A percentile compares a stretch with the other conserved stretches of the same genome.
Conservation (phyloP, 2,797 vertebrate genomes). For the Eupleurogrammus muticus region DNA sequence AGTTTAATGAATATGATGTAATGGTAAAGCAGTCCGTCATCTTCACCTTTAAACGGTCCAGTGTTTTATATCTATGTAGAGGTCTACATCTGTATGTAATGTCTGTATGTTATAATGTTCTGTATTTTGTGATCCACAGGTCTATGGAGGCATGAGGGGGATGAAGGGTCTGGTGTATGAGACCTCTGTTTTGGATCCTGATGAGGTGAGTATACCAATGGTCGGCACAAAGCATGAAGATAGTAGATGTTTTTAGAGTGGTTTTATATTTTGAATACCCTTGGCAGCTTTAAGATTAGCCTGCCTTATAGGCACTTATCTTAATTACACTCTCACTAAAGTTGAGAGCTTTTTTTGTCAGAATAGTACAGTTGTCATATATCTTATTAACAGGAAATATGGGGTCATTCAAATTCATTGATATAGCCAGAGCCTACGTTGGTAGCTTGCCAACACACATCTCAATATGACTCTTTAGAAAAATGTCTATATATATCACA, state of each 20-base stretch:
- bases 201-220: constrained; percentile 87
- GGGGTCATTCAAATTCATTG: constrained; percentile 9
- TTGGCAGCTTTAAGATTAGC: background rate
- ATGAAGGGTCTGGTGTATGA: constrained; percentile 98
- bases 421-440: background rate
- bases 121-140: constrained; percentile 72
- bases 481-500: constrained; percentile 1
- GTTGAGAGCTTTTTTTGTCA: background rate
- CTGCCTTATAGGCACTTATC: constrained; percentile 13
- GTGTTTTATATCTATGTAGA: background rate
- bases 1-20: background rate
- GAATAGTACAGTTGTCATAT: background rate
- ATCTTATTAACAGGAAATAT: constrained; percentile 23
- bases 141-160: constrained; percentile 97
- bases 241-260: background rate
- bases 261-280: constrained; percentile 6
- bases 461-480: too few relatives aligned
- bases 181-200: constrained; percentile 95
- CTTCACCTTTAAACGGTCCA: background rate
- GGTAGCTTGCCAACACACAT: background rate
- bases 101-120: background rate
- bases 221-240: background rate
- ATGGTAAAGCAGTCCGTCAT: background rate
- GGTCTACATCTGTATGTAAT: background rate
- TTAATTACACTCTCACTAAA: constrained; percentile 36